These are phyloP conservation scores for Chitala chitala DNA, from an alignment of 2,113 vertebrate genomes.

Conservation along the genomic window DNA sequence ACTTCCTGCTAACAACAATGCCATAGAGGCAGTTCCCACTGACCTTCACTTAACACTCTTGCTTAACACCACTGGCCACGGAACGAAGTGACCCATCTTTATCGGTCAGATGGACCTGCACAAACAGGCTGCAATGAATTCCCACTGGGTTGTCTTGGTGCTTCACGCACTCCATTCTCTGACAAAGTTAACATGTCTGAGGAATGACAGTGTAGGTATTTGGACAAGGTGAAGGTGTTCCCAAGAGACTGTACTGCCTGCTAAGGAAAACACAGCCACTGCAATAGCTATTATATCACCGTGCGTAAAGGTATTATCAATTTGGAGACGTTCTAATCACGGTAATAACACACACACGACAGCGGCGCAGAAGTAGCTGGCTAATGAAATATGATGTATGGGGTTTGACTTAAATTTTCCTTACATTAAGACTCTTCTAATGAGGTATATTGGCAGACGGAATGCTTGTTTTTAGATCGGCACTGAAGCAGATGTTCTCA, in stretches of 20 bases:
- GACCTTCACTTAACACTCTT: too few species aligned
- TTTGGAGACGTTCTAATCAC: too few species aligned
- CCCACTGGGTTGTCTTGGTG: neutral
- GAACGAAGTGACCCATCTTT: constrained; percentile 42
- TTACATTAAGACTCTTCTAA: constrained; percentile 33
- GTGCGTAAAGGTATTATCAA: constrained; percentile 4
- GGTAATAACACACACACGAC: too few species aligned
- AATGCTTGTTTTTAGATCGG: constrained; percentile 24
- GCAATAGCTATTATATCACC: constrained; percentile 7
- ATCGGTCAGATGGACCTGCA: constrained; percentile 35
- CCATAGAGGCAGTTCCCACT: constrained; percentile 36
- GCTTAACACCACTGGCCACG: constrained; percentile 43
- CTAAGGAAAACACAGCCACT: constrained; percentile 21
- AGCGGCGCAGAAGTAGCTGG: too few species aligned
- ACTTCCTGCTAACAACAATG: constrained; percentile 47
- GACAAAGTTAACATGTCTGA: constrained; percentile 35
- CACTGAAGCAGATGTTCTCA: constrained; percentile 52
- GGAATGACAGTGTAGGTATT: neutral
- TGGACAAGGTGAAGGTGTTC: constrained; percentile 31
- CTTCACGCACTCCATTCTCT: constrained; percentile 13
- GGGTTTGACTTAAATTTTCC: constrained; percentile 33
- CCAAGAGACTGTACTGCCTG: constrained; percentile 23
- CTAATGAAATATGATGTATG: neutral
- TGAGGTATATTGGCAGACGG: constrained; percentile 21
- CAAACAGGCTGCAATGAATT: constrained; percentile 28